These are phyloP conservation scores for Marasmarcha lunaedactyla DNA, from an alignment of 2,888 invertebrate genomes.

Conservation along the genomic window DNA sequence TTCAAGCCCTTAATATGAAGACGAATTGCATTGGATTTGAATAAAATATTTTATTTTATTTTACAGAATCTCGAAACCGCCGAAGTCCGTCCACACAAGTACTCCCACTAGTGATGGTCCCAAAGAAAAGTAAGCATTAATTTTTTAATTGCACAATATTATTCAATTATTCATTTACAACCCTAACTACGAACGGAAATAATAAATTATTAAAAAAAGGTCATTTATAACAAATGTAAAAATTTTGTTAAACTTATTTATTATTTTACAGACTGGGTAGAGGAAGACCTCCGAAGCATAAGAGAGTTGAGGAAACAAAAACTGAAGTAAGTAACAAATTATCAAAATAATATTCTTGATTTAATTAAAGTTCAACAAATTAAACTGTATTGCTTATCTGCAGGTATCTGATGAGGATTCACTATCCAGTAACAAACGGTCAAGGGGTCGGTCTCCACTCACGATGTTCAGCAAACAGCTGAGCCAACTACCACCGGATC, in stretches of 20 bases:
- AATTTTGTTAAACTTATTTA: too few relatives aligned
- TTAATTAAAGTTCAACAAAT: slow-evolving; percentile 1
- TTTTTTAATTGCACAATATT: too few relatives aligned
- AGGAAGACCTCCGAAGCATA: slow-evolving; percentile 56
- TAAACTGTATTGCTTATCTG: background rate
- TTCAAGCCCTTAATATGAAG: too few relatives aligned
- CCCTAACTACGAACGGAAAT: too few relatives aligned
- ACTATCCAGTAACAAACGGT: slow-evolving; percentile 45
- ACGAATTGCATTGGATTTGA: too few relatives aligned
- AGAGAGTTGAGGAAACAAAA: slow-evolving; percentile 47
- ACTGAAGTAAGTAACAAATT: slow-evolving; percentile 33
- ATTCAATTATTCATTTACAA: too few relatives aligned
- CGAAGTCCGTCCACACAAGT: slow-evolving; percentile 33
- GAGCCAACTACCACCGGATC: slow-evolving; percentile 11
- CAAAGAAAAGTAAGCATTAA: slow-evolving; percentile 35
- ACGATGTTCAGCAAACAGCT: slow-evolving; percentile 14
- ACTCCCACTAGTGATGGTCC: slow-evolving; percentile 39
- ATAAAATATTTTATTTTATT: background rate
- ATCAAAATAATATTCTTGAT: background rate
- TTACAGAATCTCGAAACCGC: slow-evolving; percentile 9
- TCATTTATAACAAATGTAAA: too few relatives aligned
- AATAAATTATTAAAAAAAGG: too few relatives aligned
- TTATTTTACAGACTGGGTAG: slow-evolving; percentile 28
- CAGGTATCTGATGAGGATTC: slow-evolving; percentile 58
- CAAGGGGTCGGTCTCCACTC: slow-evolving; percentile 69